phyloP scores from a whole-genome alignment of 2,797 vertebrate species.

The Tamandua tetradactyla region DNA sequence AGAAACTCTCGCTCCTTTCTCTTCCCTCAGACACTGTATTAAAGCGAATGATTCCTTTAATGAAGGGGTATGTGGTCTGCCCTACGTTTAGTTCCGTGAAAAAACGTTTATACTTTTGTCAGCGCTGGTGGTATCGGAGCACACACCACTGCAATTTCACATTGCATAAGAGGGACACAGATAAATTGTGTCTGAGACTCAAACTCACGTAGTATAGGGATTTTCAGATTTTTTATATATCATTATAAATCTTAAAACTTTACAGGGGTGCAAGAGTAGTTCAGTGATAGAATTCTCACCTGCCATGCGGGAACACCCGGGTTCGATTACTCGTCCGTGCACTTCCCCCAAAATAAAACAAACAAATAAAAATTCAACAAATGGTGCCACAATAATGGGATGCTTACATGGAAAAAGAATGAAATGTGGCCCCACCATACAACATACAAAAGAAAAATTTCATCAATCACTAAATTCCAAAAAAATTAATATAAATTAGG shows the following conservation, averaged over 20 bases:
- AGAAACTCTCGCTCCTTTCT: background rate
- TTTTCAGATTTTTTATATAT: background rate
- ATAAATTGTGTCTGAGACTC: background rate
- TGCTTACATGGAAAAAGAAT: too few species aligned
- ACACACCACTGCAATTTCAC: background rate
- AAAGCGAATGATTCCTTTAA: constrained; percentile 16
- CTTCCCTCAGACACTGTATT: background rate
- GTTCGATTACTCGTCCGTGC: too few species aligned
- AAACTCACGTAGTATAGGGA: background rate
- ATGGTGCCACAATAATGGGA: too few species aligned
- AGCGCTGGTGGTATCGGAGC: background rate
- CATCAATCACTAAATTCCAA: background rate
- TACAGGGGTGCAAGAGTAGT: too few species aligned
- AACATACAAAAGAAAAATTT: too few species aligned
- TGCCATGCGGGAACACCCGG: too few species aligned
- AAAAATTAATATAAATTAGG: background rate
- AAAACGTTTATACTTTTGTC: background rate
- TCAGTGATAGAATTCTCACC: too few species aligned
- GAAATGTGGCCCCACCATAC: too few species aligned
- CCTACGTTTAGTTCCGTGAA: background rate
- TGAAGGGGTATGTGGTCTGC: background rate
- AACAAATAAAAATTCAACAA: too few species aligned
- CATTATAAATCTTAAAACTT: constrained; percentile 18
- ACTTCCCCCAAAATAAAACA: too few species aligned
- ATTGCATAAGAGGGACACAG: background rate